A percentile compares a stretch with the other conserved stretches of the same genome.
Evolutionary conservation across 2,888 invertebrate genomes (phyloP).

Genomic region (Tenthredo amoena): DNA sequence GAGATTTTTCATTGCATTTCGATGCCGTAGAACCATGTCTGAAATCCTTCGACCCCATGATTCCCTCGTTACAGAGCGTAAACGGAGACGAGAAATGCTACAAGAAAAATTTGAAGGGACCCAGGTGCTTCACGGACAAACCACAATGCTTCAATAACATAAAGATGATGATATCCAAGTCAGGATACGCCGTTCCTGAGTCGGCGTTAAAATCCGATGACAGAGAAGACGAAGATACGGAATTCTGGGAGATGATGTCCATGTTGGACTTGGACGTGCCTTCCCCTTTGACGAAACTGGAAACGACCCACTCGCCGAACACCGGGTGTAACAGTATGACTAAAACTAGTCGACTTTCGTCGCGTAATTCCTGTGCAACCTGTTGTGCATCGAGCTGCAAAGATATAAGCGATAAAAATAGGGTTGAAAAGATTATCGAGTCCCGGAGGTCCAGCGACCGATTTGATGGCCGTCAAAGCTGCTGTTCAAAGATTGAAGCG

Average conservation of each 20-base stretch:
- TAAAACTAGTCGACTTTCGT: background rate
- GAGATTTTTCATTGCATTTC: background rate
- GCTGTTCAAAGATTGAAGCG: background rate
- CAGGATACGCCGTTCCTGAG: background rate
- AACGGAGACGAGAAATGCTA: constrained; percentile 34
- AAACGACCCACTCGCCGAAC: background rate
- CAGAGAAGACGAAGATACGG: constrained; percentile 1
- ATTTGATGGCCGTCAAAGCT: background rate
- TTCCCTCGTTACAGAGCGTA: constrained; percentile 7
- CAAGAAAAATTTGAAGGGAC: constrained; percentile 31
- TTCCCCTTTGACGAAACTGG: constrained; percentile 3
- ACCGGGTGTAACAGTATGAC: background rate
- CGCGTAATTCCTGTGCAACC: background rate
- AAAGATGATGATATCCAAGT: constrained; percentile 37
- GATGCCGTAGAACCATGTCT: background rate
- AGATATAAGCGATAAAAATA: background rate
- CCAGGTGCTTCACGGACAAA: constrained; percentile 1
- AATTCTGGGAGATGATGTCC: constrained; percentile 45
- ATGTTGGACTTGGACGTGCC: constrained; percentile 20
- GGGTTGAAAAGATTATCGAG: constrained; percentile 11
- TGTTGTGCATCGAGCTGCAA: background rate
- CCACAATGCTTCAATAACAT: constrained; percentile 25
- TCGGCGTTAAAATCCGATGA: background rate
- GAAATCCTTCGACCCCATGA: background rate
- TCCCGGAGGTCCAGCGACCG: background rate